Evolutionary conservation across 2,113 vertebrate genomes (phyloP), one percentile per base, ranked within the genome.

Genomic region (Syngnathus typhle): DNA sequence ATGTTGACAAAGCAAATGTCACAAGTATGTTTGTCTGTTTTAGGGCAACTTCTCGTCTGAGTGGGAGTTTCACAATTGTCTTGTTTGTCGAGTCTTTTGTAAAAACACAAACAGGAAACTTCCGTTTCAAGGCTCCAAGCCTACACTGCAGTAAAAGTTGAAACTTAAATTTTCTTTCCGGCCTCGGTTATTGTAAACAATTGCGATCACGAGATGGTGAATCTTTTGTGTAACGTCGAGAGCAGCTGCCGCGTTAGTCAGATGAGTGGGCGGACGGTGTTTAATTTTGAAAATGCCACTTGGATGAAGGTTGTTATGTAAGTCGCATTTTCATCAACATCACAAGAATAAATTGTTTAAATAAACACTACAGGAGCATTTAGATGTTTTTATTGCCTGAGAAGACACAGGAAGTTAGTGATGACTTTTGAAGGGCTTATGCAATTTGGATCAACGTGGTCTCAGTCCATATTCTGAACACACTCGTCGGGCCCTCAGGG

Each of bases 1-100:
- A 49, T 82, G 81, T 83, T 82, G 77, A 86, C 77, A 85, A 73
- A 84, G 77, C 72, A 85, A 89, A 86, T 84, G 80, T 87, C 75
- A 83, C 69, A 47, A 47, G 82, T 43, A 70, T 81, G 69, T 77
- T 61, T 73, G 71, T 76, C 60, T 73, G 76, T 77, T 70, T 51
- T 44, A 1, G 67, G 77, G 54, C 71, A 71, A 80, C 68, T 71
- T 75, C 71, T 55, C 7, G 37, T 61, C 38, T 41, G 37, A 41
- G 59, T 19, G 59, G 59, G 38, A 1, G 19, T 41, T 61, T 61
- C 6, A 6, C 10, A 1, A 12, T 21, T 61, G 38, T 61, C 19
- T 41, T 21, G 15, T 21, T 60, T 41, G 37, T 19, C 38, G 9
- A 10, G 38, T 61, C 38, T 21, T 60, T 60, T 37, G n/a, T 19